Percentiles rank a stretch among this genome's conserved stretches.
Evolutionary conservation across 2,113 vertebrate genomes (phyloP).

Genomic region (Pterocles burchelli): DNA sequence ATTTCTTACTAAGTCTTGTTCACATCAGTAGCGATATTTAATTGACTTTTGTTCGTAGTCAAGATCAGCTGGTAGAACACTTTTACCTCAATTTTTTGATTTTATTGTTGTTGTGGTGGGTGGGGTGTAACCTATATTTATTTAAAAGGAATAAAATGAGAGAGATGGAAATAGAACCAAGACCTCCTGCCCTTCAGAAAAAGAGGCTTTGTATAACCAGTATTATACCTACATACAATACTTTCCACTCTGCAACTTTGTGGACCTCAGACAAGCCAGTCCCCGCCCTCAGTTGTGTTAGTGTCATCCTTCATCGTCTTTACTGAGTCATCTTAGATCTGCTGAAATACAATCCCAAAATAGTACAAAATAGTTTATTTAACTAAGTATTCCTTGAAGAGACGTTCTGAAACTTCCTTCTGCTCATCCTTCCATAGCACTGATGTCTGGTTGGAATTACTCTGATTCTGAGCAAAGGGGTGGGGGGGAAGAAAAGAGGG

Average conservation of each 20-base stretch:
- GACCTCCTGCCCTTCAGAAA: background rate
- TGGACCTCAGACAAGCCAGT: constrained; percentile 50
- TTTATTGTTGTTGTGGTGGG: constrained; percentile 51
- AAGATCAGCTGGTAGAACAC: constrained; percentile 72
- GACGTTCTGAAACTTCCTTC: background rate
- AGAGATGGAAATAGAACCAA: background rate
- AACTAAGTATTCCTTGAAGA: background rate
- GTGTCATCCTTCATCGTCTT: background rate
- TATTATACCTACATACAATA: background rate
- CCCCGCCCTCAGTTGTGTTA: constrained; percentile 26
- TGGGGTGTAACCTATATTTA: constrained; percentile 18
- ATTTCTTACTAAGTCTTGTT: constrained; percentile 46
- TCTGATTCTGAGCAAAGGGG: background rate
- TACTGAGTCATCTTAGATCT: background rate
- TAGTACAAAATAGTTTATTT: background rate
- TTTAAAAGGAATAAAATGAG: background rate
- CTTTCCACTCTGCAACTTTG: constrained; percentile 38
- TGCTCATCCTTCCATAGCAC: background rate
- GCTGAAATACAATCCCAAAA: background rate
- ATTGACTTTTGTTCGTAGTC: constrained; percentile 43
- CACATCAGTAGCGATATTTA: constrained; percentile 47
- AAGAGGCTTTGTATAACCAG: constrained; percentile 7
- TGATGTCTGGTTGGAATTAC: background rate
- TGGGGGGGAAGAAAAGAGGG: background rate
- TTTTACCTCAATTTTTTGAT: constrained; percentile 78